These are phyloP conservation scores for Etia nguti DNA, from an alignment of 2,113 vertebrate species.

Conservation along the genomic window DNA sequence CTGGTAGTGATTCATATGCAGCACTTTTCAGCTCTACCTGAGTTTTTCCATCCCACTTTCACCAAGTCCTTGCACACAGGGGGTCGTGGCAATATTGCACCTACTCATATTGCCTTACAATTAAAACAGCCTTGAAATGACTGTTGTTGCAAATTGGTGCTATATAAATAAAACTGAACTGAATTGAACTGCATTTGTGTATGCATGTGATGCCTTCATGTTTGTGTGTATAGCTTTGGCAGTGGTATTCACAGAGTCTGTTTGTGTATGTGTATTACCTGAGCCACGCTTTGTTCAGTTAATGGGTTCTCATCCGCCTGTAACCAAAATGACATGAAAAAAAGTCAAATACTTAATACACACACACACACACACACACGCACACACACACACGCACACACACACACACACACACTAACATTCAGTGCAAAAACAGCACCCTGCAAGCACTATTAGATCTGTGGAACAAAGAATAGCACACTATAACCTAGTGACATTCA, in stretches of 20 bases:
- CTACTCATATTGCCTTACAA: neutral
- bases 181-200: neutral
- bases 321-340: conserved; percentile 6
- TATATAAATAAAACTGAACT: neutral
- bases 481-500: neutral
- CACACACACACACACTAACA: neutral
- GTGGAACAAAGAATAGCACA: neutral
- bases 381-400: neutral
- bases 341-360: neutral
- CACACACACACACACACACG: neutral
- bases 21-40: no score
- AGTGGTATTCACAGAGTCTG: neutral
- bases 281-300: conserved; percentile 78
- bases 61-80: no score
- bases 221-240: neutral
- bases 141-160: neutral
- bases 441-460: neutral
- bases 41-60: no score
- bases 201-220: neutral
- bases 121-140: neutral
- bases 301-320: conserved; percentile 76
- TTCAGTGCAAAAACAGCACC: neutral
- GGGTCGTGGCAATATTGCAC: no score
- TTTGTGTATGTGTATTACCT: conserved; percentile 64
- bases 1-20: no score